Percentiles rank a stretch among this genome's conserved stretches.
phyloP scores from a whole-genome alignment of 2,888 invertebrate species.

The Pachycephus smyrnensis region DNA sequence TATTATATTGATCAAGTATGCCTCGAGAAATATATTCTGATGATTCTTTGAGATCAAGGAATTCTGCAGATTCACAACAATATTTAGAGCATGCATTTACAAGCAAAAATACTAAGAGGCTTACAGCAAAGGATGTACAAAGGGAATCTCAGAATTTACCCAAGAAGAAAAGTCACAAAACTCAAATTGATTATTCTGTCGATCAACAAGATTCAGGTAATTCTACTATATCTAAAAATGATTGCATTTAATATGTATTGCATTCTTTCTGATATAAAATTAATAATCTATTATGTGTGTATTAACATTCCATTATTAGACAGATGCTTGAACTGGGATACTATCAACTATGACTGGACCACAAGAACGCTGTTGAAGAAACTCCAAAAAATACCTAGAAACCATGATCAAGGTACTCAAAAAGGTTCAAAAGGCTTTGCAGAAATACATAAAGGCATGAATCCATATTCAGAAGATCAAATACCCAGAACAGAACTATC shows the following conservation, averaged over 20 bases:
- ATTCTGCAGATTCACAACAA: not conserved
- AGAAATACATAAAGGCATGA: not conserved
- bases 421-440: not conserved
- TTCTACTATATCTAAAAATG: not conserved
- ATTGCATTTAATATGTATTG: not conserved
- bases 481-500: not conserved
- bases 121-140: not conserved
- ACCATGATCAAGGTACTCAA: not conserved
- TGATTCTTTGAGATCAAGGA: slow-evolving; percentile 22
- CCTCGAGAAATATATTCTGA: slow-evolving; percentile 16
- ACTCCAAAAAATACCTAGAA: not conserved
- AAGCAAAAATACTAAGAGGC: not conserved
- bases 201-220: not conserved
- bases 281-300: not conserved
- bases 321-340: not conserved
- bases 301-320: not conserved
- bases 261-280: not conserved
- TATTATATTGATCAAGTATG: slow-evolving; percentile 9
- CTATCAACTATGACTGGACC: not conserved
- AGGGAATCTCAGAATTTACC: not conserved
- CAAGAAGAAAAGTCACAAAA: not conserved
- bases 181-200: not conserved
- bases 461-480: not conserved
- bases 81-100: not conserved
- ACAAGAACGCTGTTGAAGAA: not conserved